Base-by-base conservation (phyloP, 1,140 invertebrate species). In the Arion vulgaris region DNA sequence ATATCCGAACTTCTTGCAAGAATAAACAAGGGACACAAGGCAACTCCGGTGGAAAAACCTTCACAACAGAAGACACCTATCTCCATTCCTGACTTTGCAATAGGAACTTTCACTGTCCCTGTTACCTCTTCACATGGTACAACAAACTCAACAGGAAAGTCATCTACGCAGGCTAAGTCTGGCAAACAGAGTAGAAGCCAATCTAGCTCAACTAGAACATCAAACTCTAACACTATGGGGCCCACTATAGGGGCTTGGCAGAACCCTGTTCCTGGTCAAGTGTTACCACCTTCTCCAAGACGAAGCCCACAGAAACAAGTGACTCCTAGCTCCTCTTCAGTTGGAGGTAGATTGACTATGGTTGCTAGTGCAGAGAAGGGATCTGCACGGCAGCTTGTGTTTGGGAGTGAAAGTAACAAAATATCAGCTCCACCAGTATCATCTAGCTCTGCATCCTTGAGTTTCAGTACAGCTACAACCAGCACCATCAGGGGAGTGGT, bases 1-100 rank as follows among this genome's bases (percentile, higher is more conserved):
- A 95, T 98, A 85, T 92, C 95, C 83, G 95, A 96, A 91, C 95
- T 98, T 92, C 91, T 98, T 87, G 95, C 85, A 41, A 11, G 77
- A 41, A 19, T 45, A 17, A 45, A 26, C 39, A 79, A 79, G 41
- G 39, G 32, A 9, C 57, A 79, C 36, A 95, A 95, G 82, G 81
- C 83, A 83, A 86, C 86, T 45, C 81, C 86, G 68, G 79, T 39
- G 1, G 83, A 84, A 39, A 84, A 81, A 69, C 5, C 72, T 7
- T 53, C 81, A 72, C 66, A 45, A 32, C 73, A 83, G 68, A 83
- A 83, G 66, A 73, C 85, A n/a, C 80, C 83, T 36, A 68, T 57
- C 2, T 81, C 84, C 2, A 83, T 83, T 19, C 81, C 66, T 34
- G 83, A 84, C 76, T 83, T 84, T 84, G 84, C 85, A 68, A 83